phyloP scores from a whole-genome alignment of 2,888 invertebrate species.

The Prenolepis imparis region DNA sequence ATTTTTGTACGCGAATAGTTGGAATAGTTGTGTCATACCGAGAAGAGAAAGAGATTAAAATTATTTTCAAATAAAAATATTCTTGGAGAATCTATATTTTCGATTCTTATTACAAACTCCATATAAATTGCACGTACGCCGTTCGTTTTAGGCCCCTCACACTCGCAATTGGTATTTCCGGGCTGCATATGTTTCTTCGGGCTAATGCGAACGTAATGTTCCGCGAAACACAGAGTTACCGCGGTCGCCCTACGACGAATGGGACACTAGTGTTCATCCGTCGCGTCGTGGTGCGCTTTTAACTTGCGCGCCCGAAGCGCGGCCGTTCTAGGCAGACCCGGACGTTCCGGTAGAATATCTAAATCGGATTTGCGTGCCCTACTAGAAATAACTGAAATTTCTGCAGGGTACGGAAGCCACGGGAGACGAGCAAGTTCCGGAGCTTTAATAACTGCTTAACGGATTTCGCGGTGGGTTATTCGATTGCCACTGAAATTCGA shows the following conservation, averaged over 20 bases:
- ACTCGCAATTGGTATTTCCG: constrained; percentile 34
- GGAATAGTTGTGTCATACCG: background rate
- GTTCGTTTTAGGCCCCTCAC: constrained; percentile 20
- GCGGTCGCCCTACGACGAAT: constrained; percentile 49
- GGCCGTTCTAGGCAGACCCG: constrained; percentile 38
- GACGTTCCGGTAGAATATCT: constrained; percentile 43
- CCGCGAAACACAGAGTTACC: constrained; percentile 65
- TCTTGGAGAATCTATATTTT: background rate
- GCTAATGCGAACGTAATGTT: constrained; percentile 68
- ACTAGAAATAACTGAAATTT: constrained; percentile 60
- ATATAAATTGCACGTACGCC: constrained; percentile 17
- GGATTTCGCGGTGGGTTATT: constrained; percentile 58
- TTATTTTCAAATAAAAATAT: background rate
- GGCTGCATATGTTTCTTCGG: constrained; percentile 59
- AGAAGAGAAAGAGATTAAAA: background rate
- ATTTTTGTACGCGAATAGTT: background rate
- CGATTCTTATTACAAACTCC: background rate
- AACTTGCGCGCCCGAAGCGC: constrained; percentile 24
- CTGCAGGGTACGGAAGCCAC: constrained; percentile 29
- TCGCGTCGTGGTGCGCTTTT: constrained; percentile 53
- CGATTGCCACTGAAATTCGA: constrained; percentile 62
- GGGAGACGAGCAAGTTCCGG: constrained; percentile 46
- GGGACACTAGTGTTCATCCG: constrained; percentile 41
- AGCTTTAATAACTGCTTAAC: constrained; percentile 68
- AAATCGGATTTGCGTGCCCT: constrained; percentile 62